Base-by-base conservation (phyloP, 2,797 vertebrate genomes). In the Pterois miles region DNA sequence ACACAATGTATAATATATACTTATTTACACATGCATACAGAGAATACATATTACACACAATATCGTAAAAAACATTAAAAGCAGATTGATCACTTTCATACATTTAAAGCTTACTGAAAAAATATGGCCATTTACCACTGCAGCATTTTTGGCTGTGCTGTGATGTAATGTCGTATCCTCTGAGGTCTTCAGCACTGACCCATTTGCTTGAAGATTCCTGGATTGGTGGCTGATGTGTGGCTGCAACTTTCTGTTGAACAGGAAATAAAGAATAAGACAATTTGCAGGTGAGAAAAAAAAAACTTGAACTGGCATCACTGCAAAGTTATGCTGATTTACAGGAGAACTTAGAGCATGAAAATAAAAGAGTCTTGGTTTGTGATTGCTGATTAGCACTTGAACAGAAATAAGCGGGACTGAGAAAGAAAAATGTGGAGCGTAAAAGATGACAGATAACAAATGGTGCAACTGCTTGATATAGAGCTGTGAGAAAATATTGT, bases 241-340 rank as follows among this genome's bases (percentile, higher is more conserved):
- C 66, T 93, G 93, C 74, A 94, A 76, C 78, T 95, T 96, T 81
- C 96, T 96, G 89, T 73, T 83, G 63, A 63, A 88, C 56, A 85
- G 71, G 71, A 70, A 59, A 75, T 22, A 48, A 71, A 62, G 36
- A 82, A 78, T 16, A 63, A 60, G 64, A 18, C 43, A 74, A 50
- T 74, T 71, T 63, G 33, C 40, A 43, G 6, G 31, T 31, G 23
- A 73, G 20, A 69, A n/a, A 74, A 46, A 70, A 58, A 48, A 46
- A 23, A 25, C 18, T 66, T 43, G 8, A 64, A 81, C n/a, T 48
- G 22, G 9, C 10, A 31, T 50, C 18, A 31, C 20, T 65, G 23
- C 29, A 65, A 60, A 54, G 33, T 14, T 53, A 13, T 43, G 46
- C n/a, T 14, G 57, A 62, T 60, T 73, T 62, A 74, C 6, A 60